Base-by-base conservation (phyloP, 2,113 vertebrate genomes). In the Toxotes jaculatrix region DNA sequence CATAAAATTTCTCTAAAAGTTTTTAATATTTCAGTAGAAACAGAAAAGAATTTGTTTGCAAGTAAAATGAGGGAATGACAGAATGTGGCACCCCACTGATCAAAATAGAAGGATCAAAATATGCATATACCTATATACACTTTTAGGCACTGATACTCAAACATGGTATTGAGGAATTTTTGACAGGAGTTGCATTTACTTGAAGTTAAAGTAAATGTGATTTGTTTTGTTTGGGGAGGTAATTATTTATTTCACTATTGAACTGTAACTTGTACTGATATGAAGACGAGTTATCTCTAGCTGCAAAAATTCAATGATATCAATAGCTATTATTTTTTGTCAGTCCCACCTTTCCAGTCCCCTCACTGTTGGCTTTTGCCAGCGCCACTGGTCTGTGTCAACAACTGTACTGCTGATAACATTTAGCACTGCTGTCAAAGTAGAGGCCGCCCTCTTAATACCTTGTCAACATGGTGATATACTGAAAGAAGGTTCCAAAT, bases 391-490 rank as follows among this genome's bases (percentile, higher is more conserved):
- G 23, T 72, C 53, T 59, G 61, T 75, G 60, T 67, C 73, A 68
- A 59, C 21, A 56, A 23, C 47, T 64, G 40, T 13, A 19, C 59
- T 23, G 69, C 66, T 47, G 6, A 78, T 47, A 49, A 78, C 49
- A 59, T 59, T 70, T 74, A 70, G 45, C 64, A 75, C 34, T 2
- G 1, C 51, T 4, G 1, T 66, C 49, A 57, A 49, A 73, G 62
- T 16, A 59, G 19, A 63, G 31, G n/a, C 23, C 3, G 6, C 6
- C n/a, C 43, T 74, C 51, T 84, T 65, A 70, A 65, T 70, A 78
- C 49, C 66, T 53, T 36, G 80, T 88, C 67, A 80, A 40, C 83
- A 80, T 27, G 14, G 51, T 68, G 63, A 86, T 57, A 43, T 55
- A 31, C 27, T 74, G 57, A 42, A 66, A 60, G n/a, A 53, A 8